Percentiles rank a stretch among this genome's conserved stretches.
Evolutionary conservation across 2,113 vertebrate genomes (phyloP).

Genomic region (Nanger granti): DNA sequence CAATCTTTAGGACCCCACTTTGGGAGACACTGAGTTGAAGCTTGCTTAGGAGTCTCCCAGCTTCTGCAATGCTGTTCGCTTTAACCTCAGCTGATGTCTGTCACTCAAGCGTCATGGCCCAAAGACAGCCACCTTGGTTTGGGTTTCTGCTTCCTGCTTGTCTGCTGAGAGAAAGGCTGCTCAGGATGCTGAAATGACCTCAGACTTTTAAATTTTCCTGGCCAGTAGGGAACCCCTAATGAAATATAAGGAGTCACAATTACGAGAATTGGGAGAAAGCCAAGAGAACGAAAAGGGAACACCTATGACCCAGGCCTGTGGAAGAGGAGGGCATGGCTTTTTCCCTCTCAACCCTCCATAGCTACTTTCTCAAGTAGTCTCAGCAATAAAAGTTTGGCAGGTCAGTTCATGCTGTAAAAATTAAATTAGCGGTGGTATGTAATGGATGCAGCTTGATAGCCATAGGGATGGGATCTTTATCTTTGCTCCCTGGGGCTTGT

Average conservation of each 20-base stretch:
- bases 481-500: slow-evolving; percentile 49
- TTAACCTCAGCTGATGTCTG: neutral
- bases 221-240: neutral
- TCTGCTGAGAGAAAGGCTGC: slow-evolving; percentile 19
- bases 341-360: neutral
- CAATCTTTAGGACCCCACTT: neutral
- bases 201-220: slow-evolving; percentile 20
- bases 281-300: neutral
- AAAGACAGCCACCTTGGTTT: neutral
- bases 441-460: slow-evolving; percentile 70
- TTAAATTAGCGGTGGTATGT: slow-evolving; percentile 75
- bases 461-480: slow-evolving; percentile 76
- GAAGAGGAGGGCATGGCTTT: neutral
- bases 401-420: slow-evolving; percentile 69
- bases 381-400: slow-evolving; percentile 72
- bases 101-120: neutral
- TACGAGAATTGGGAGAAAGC: slow-evolving; percentile 28
- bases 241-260: slow-evolving; percentile 32
- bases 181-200: slow-evolving; percentile 34
- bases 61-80: neutral
- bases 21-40: neutral
- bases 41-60: neutral
- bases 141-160: neutral
- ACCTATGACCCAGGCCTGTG: neutral
- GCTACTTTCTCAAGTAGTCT: slow-evolving; percentile 52